Conservation (phyloP, 2,113 vertebrate genomes). For the Upupa epops region DNA sequence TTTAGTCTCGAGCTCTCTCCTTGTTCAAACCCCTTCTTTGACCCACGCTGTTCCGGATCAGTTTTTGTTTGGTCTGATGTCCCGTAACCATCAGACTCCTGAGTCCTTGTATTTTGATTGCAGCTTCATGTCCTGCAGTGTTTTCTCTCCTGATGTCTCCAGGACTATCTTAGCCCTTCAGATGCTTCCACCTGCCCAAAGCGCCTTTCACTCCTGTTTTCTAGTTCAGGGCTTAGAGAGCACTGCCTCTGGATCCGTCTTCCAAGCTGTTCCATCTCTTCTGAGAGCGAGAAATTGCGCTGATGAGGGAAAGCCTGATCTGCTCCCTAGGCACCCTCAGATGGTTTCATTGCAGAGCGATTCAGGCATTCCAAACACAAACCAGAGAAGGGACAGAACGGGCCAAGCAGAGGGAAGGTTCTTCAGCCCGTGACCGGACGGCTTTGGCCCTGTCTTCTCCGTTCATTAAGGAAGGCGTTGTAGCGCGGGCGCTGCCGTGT, state of each 20-base stretch:
- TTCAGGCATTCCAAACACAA: not conserved
- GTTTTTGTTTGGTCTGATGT: not conserved
- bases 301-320: not conserved
- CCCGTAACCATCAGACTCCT: not conserved
- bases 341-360: not conserved
- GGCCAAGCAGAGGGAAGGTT: not conserved
- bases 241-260: not conserved
- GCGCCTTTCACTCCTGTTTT: not conserved
- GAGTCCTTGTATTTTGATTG: not conserved
- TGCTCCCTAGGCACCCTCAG: not conserved
- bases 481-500: not conserved
- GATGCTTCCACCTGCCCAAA: not conserved
- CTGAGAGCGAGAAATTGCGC: not conserved
- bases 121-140: not conserved
- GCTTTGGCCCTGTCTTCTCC: not conserved
- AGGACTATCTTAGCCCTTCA: not conserved
- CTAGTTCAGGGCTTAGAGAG: not conserved
- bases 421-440: fast-evolving
- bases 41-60: not conserved
- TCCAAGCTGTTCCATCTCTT: not conserved
- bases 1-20: not conserved
- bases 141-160: not conserved
- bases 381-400: not conserved
- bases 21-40: not conserved
- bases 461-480: not conserved